These are phyloP conservation scores for Hyperoplus immaculatus DNA, from an alignment of 2,797 vertebrate genomes.

Conservation along the genomic window DNA sequence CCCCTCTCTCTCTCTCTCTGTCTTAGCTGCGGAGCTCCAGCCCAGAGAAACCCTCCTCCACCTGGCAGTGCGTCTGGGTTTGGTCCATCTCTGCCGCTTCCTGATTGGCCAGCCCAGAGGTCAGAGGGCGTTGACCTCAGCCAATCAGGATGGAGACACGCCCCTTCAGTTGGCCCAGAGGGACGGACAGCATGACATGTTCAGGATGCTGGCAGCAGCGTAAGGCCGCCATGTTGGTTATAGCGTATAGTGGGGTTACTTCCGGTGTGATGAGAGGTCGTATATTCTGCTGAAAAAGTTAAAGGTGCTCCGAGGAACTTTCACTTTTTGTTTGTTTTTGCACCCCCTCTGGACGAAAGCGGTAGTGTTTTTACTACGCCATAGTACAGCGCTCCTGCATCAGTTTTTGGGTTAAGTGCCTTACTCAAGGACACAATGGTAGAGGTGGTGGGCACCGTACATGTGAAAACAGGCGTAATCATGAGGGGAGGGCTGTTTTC, in stretches of 20 bases:
- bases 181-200: slow-evolving; percentile 72
- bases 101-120: slow-evolving; percentile 85
- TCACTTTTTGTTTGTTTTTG: too few species aligned
- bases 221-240: slow-evolving; percentile 70
- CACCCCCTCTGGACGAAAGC: too few species aligned
- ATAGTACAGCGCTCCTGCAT: too few species aligned
- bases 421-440: too few species aligned
- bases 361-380: too few species aligned
- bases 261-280: neutral
- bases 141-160: slow-evolving; percentile 85
- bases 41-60: slow-evolving; percentile 87
- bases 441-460: too few species aligned
- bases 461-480: neutral
- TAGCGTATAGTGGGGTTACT: neutral
- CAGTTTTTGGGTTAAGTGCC: too few species aligned
- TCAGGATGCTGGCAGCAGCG: slow-evolving; percentile 79
- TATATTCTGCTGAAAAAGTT: too few species aligned
- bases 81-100: slow-evolving; percentile 86
- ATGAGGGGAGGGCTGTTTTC: neutral
- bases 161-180: slow-evolving; percentile 84
- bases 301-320: too few species aligned
- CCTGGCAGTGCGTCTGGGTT: slow-evolving; percentile 85
- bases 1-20: slow-evolving; percentile 12
- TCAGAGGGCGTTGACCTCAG: slow-evolving; percentile 75
- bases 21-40: slow-evolving; percentile 69